A percentile compares a stretch with the other conserved stretches of the same genome.
These are phyloP conservation scores for Naso thynnoides DNA, from an alignment of 2,797 vertebrate genomes.

Conservation along the genomic window DNA sequence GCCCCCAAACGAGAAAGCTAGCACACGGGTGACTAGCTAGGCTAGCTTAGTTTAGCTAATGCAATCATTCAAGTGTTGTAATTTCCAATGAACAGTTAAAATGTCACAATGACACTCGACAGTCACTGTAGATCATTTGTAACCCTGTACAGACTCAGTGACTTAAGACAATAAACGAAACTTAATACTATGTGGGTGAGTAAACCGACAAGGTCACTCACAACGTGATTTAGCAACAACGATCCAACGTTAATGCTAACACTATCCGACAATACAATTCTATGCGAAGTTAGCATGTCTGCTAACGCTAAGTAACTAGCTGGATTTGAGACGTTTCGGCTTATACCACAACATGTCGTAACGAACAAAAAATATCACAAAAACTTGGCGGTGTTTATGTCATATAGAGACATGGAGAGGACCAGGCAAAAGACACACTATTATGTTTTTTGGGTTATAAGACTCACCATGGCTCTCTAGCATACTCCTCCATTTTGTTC, in stretches of 20 bases:
- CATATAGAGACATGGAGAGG: accelerated
- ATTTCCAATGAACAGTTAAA: neutral
- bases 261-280: neutral
- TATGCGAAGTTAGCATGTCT: slow-evolving; percentile 52
- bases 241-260: slow-evolving; percentile 44
- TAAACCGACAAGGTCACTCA: slow-evolving; percentile 79
- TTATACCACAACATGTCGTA: neutral
- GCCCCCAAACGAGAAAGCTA: slow-evolving; percentile 11
- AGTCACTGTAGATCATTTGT: accelerated
- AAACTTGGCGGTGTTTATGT: accelerated
- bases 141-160: neutral
- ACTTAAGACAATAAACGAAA: neutral
- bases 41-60: slow-evolving; percentile 18
- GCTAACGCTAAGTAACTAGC: slow-evolving; percentile 53
- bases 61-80: neutral
- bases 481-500: slow-evolving; percentile 97
- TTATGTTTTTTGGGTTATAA: neutral
- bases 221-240: slow-evolving; percentile 72
- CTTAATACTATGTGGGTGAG: neutral
- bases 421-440: accelerated
- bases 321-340: neutral
- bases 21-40: slow-evolving; percentile 19
- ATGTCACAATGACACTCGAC: accelerated
- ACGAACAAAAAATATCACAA: accelerated
- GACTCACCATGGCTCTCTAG: slow-evolving; percentile 94